Base-by-base conservation (phyloP, 2,888 invertebrate species). In the Platycheirus albimanus region DNA sequence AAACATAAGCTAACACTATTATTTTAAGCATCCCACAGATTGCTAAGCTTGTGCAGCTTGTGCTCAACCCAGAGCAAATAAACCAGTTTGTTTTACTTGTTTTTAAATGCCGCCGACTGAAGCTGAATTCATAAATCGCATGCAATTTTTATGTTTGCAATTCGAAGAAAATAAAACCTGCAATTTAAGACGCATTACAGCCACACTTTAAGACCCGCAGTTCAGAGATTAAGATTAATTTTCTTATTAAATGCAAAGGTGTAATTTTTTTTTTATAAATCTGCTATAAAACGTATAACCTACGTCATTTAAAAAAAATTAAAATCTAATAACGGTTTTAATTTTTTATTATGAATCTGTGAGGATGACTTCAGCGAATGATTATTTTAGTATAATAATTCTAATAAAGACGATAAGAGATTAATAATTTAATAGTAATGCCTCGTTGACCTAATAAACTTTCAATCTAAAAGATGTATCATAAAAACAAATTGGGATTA, bases 401-500 rank as follows among this genome's bases (percentile, higher is more conserved):
- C 2, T n/a, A 19, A 33, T 41, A 43, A n/a, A 30, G 0, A 3
- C 45, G 45, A 45, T 30, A 28, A 61, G 17, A 45, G 4, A 45
- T 45, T 43, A 61, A n/a, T n/a, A n/a, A 30, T 3, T 33, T n/a
- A 19, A 45, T 61, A n/a, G 5, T 43, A 30, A n/a, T 61, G 45
- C 13, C 28, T 30, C 17, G 24, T 33, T 61, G 61, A 5, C 30
- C 45, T 61, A 45, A 30, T 45, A 45, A 43, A 45, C 30, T 45
- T 30, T 45, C 45, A 45, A 58, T 61, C 28, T 41, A 45, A 41
- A 45, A 30, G 45, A 30, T 30, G 19, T 13, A n/a, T 45, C 15
- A 61, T 45, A 61, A 61, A 43, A 61, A 61, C 61, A 61, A 61
- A 61, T 61, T 61, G 43, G 61, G 43, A 61, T 61, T 61, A 58